Evolutionary conservation across 2,888 invertebrate species (phyloP).

Genomic region (Nematopogon swammerdamellus): DNA sequence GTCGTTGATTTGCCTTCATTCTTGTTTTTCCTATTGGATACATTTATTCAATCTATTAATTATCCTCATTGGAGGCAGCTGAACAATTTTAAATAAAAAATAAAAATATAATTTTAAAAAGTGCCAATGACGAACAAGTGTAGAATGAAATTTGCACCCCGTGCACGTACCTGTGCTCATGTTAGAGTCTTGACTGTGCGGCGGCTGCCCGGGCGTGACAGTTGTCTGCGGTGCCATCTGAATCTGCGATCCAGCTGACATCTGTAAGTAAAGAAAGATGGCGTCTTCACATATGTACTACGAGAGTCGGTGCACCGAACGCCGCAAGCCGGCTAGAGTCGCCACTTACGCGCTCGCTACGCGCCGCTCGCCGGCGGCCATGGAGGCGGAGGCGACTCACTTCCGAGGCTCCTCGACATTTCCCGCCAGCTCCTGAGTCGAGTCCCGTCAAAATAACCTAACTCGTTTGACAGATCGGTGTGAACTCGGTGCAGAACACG

Average conservation of each 20-base stretch:
- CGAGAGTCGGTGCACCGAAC: background rate
- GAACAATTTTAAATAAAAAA: too few relatives aligned
- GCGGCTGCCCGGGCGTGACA: conserved; percentile 77
- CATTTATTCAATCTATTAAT: too few relatives aligned
- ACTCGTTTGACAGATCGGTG: conserved; percentile 54
- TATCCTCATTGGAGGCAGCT: too few relatives aligned
- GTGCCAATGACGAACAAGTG: too few relatives aligned
- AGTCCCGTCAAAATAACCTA: conserved; percentile 37
- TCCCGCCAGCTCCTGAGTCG: background rate
- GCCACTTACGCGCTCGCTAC: background rate
- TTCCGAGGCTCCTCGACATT: background rate
- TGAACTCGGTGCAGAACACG: conserved; percentile 22
- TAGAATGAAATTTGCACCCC: background rate
- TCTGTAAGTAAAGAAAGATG: conserved; percentile 72
- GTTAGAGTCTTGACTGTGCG: conserved; percentile 95
- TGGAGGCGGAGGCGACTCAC: too few relatives aligned
- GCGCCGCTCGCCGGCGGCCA: background rate
- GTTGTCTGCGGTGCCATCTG: conserved; percentile 96
- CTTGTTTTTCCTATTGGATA: too few relatives aligned
- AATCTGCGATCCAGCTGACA: conserved; percentile 96
- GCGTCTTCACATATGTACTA: conserved; percentile 49
- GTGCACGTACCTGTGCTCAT: conserved; percentile 84
- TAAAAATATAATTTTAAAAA: too few relatives aligned
- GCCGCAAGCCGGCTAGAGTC: background rate
- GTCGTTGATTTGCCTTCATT: too few relatives aligned